Conservation (phyloP, 37 sponge, comb jelly and placozoan species). For the Beroe ovata region DNA sequence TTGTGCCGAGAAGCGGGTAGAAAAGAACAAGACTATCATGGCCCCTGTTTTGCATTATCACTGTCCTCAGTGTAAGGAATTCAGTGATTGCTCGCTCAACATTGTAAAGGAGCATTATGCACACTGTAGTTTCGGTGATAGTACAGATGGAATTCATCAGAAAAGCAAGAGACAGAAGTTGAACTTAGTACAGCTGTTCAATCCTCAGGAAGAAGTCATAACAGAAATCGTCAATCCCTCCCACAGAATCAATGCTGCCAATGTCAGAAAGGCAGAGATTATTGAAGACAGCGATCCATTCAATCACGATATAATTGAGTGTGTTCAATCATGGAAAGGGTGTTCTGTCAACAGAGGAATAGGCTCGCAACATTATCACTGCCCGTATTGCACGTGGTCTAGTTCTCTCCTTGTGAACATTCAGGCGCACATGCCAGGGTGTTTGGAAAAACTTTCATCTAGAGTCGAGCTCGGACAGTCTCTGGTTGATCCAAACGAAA, state of each 20-base stretch:
- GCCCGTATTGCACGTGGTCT: constrained; percentile 58
- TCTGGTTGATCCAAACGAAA: background rate
- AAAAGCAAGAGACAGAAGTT: background rate
- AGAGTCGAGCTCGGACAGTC: background rate
- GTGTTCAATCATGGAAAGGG: constrained; percentile 40
- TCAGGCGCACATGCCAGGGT: constrained; percentile 51
- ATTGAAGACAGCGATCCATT: background rate
- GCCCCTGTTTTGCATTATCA: constrained; percentile 62
- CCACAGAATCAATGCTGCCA: background rate
- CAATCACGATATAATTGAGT: constrained; percentile 13
- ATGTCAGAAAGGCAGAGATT: background rate
- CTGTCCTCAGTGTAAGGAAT: constrained; percentile 45
- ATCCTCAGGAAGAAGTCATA: constrained; percentile 18
- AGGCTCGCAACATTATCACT: constrained; percentile 37
- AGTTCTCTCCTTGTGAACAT: constrained; percentile 55
- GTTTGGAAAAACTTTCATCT: constrained; percentile 50
- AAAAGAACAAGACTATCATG: constrained; percentile 61
- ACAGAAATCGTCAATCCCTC: constrained; percentile 32
- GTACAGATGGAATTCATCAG: background rate
- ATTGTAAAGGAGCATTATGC: constrained; percentile 51
- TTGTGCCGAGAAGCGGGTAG: constrained; percentile 36
- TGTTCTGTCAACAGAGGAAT: constrained; percentile 28
- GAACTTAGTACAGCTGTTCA: constrained; percentile 11
- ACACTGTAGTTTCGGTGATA: background rate
- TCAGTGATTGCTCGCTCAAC: constrained; percentile 36